Base-by-base conservation (phyloP, 1,140 invertebrate genomes). In the Hirudo medicinalis region DNA sequence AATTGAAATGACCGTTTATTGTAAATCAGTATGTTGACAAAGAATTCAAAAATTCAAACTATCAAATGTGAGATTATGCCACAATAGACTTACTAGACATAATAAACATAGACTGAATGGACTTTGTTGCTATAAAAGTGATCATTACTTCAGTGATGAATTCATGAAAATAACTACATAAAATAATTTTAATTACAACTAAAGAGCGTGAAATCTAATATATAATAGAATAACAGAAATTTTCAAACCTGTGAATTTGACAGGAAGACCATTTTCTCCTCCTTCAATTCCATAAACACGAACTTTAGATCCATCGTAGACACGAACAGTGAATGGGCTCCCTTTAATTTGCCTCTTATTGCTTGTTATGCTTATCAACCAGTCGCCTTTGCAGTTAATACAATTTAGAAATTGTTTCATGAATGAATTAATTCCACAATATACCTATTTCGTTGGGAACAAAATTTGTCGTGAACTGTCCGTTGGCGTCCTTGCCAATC, bases 261-360 rank as follows among this genome's bases (percentile, higher is more conserved):
- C 71, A 29, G 76, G 75, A 66, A 75, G 73, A 43, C 79, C 87
- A 81, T 79, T 76, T 76, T 77, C 74, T 29, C 80, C 82, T 54
- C 76, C 76, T 68, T 80, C 78, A 53, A 81, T 57, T 19, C 77
- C 79, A 71, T 75, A 78, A 15, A 82, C 78, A 29, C 76, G 72
- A 11, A 82, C 79, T 67, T 75, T 71, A 3, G 75, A 74, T n/a
- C 79, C 78, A 75, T 83, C 81, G 75, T 77, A 82, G 13, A 82
- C 81, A 22, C 77, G 76, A 13, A 80, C 76, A 40, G 73, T 73
- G 73, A 78, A 81, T n/a, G 82, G 82, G 75, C 80, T 81, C 67
- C 94, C 94, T 80, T 91, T 89, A 76, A 98, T 97, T 79, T 96
- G 91, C 78, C 92, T 89, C 55, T 91, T 91, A 77, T 94, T 92